Conservation (phyloP, 1,140 invertebrate genomes). For the Trichoplusia ni region DNA sequence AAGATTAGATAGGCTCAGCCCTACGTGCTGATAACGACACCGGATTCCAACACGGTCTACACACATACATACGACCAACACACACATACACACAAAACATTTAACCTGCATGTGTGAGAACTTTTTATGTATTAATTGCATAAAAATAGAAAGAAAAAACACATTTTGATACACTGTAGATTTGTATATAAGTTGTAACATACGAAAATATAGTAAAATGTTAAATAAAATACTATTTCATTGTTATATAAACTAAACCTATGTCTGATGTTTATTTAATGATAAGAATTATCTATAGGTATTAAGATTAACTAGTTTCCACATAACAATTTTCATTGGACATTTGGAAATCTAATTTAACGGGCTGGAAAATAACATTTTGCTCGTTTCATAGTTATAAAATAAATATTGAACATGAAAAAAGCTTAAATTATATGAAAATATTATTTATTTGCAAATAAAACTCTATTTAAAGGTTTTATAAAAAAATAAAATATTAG, state of each 20-base stretch:
- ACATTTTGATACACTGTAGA: no score
- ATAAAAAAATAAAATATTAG: not conserved
- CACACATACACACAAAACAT: not conserved
- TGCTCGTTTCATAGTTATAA: not conserved
- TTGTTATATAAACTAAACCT: not conserved
- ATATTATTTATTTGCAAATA: no score
- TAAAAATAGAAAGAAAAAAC: no score
- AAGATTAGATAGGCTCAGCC: conserved; percentile 75
- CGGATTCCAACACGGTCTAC: conserved; percentile 56
- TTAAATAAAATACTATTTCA: not conserved
- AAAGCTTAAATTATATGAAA: no score
- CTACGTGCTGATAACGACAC: conserved; percentile 63
- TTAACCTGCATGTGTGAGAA: not conserved
- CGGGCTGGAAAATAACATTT: conserved; percentile 1
- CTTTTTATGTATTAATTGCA: no score
- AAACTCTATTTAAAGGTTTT: no score
- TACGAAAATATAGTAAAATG: not conserved
- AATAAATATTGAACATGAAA: no score
- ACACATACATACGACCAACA: conserved; percentile 30
- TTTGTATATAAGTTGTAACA: no score
- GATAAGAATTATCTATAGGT: conserved; percentile 11
- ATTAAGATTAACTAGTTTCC: conserved; percentile 9
- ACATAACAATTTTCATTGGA: conserved; percentile 1
- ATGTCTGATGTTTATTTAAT: not conserved
- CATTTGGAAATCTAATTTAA: not conserved